Percentiles rank a stretch among this genome's conserved stretches.
These are phyloP conservation scores for Thamnophis elegans DNA, from an alignment of 2,797 vertebrate species.

Conservation along the genomic window DNA sequence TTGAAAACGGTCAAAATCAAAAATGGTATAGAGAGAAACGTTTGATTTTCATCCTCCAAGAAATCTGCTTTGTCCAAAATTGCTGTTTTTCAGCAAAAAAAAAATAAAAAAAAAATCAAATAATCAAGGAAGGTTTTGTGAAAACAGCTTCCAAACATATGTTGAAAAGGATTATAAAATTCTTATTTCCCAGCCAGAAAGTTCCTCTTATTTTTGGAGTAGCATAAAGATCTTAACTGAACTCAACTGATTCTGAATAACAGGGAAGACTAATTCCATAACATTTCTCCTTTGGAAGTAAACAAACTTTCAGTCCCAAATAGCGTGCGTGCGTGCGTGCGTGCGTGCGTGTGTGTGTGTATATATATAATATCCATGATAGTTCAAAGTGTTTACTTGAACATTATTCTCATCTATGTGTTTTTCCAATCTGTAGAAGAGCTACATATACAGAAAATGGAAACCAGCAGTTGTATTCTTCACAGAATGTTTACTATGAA, in stretches of 20 bases:
- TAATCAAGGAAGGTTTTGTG: neutral
- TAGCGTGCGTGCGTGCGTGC: neutral
- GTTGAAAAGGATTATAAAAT: neutral
- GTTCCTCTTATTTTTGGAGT: neutral
- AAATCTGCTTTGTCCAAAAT: neutral
- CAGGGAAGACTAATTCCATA: neutral
- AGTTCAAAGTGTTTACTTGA: neutral
- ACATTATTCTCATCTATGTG: neutral
- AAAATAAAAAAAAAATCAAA: neutral
- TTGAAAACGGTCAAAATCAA: neutral
- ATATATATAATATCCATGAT: neutral
- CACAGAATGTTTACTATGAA: neutral
- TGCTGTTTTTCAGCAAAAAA: neutral
- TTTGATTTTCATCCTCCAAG: neutral
- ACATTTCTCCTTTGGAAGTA: neutral
- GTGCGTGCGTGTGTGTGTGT: neutral
- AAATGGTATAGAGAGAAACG: neutral
- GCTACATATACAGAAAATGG: neutral
- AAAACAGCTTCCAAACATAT: neutral
- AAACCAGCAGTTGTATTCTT: neutral
- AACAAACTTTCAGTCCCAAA: neutral
- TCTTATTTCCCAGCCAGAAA: neutral
- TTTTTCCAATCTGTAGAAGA: neutral
- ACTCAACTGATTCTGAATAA: neutral
- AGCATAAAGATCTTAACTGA: neutral